phyloP scores from a whole-genome alignment of 2,797 vertebrate genomes.

The Aplochiton taeniatus region DNA sequence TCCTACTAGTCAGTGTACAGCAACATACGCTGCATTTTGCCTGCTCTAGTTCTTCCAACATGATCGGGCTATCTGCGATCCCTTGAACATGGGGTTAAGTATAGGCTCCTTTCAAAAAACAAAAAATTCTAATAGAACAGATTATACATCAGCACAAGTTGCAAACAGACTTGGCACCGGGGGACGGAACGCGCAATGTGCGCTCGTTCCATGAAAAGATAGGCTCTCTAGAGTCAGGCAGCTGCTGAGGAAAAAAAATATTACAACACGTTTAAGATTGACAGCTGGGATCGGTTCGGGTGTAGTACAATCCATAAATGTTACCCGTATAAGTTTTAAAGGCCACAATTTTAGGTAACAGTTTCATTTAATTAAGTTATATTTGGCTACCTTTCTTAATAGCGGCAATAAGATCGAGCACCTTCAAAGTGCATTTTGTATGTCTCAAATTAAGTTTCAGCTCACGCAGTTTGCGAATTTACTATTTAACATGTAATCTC shows the following conservation, averaged over 20 bases:
- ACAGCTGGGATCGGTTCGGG: conserved; percentile 13
- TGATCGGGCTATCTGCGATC: conserved; percentile 26
- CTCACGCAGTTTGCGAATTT: too few relatives aligned
- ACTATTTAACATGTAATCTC: too few relatives aligned
- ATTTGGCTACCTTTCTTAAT: too few relatives aligned
- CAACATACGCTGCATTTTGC: conserved; percentile 73
- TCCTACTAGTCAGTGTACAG: conserved; percentile 68
- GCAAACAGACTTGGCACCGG: background rate
- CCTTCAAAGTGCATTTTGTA: too few relatives aligned
- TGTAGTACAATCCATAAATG: too few relatives aligned
- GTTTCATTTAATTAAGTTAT: too few relatives aligned
- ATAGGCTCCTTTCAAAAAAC: background rate
- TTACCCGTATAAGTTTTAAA: too few relatives aligned
- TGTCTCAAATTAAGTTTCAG: too few relatives aligned
- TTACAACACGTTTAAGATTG: conserved; percentile 45
- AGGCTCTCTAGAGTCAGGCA: background rate
- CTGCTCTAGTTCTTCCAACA: conserved; percentile 47
- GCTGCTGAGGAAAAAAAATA: background rate
- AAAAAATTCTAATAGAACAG: too few relatives aligned
- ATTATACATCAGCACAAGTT: background rate
- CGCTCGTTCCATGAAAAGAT: background rate
- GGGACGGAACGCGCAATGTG: background rate
- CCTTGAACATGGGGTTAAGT: background rate
- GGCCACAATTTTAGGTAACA: too few relatives aligned
- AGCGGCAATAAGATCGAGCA: too few relatives aligned